phyloP scores from a whole-genome alignment of 2,888 invertebrate species.

The Nineta flava region DNA sequence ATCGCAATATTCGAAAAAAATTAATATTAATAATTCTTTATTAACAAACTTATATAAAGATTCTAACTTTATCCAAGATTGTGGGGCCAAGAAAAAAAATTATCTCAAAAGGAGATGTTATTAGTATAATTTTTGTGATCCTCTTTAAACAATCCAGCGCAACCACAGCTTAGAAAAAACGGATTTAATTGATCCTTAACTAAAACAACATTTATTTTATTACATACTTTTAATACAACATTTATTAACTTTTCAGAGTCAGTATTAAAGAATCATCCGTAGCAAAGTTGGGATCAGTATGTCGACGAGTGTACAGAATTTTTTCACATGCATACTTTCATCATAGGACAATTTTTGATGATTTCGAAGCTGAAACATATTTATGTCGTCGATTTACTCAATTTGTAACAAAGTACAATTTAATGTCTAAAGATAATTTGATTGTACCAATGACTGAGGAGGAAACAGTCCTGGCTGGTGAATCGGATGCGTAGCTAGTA shows the following conservation, averaged over 20 bases:
- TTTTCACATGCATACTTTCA: conserved; percentile 99
- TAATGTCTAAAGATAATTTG: conserved; percentile 96
- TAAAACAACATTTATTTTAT: no score
- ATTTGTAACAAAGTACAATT: conserved; percentile 95
- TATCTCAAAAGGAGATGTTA: no score
- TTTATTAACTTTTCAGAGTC: conserved; percentile 46
- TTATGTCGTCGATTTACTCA: conserved; percentile 91
- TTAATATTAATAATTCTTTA: no score
- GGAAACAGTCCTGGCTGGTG: conserved; percentile 33
- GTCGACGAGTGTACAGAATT: conserved; percentile 95
- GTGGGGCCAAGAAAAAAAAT: no score
- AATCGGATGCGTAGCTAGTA: conserved; percentile 27
- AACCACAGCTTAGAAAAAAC: no score
- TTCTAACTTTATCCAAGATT: no score
- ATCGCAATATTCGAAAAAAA: no score
- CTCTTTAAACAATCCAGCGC: no score
- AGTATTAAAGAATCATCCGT: conserved; percentile 99
- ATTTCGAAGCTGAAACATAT: conserved; percentile 92
- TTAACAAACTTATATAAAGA: no score
- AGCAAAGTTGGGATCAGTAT: conserved; percentile 95
- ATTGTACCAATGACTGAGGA: conserved; percentile 93
- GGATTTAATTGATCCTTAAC: no score
- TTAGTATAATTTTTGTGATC: no score
- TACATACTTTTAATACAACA: background rate
- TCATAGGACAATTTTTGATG: conserved; percentile 90